Conservation (phyloP, 2,113 vertebrate genomes). For the Prietella phreatophila region DNA sequence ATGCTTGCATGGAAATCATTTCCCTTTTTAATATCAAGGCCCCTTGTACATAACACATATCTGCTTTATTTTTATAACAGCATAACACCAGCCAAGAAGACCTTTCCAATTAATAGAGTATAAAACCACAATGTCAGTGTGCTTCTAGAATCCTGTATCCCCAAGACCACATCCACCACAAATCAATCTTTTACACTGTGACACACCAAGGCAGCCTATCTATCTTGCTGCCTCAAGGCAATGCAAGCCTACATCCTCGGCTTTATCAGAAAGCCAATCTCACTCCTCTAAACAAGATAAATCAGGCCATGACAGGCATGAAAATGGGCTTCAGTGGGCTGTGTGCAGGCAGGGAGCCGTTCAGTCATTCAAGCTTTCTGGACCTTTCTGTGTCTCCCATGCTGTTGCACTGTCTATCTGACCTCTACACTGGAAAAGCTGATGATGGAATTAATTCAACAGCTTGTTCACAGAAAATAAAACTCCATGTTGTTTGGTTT, state of each 20-base stretch:
- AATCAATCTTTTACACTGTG: constrained; percentile 50
- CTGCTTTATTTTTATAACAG: not conserved
- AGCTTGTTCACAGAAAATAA: not conserved
- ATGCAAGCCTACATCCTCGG: constrained; percentile 44
- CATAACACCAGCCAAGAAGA: constrained; percentile 17
- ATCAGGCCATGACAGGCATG: constrained; percentile 50
- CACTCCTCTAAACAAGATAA: constrained; percentile 55
- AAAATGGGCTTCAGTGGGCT: constrained; percentile 29
- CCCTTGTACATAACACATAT: not conserved
- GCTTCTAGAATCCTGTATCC: constrained; percentile 42
- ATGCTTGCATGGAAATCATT: not conserved
- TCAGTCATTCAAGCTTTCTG: constrained; percentile 40
- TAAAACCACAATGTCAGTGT: constrained; percentile 40
- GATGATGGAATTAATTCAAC: not conserved
- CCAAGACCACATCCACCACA: constrained; percentile 46
- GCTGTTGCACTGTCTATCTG: constrained; percentile 20
- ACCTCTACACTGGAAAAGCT: constrained; percentile 5
- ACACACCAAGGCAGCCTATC: constrained; percentile 52
- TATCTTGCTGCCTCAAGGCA: constrained; percentile 52
- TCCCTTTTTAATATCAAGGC: not conserved
- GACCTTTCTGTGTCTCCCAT: constrained; percentile 21
- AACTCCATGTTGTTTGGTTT: not conserved
- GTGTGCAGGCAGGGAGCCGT: constrained; percentile 40
- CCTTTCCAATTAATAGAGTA: constrained; percentile 24
- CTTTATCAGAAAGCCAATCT: constrained; percentile 55